A percentile compares a stretch with the other conserved stretches of the same genome.
Evolutionary conservation across 2,797 vertebrate species (phyloP).

Genomic region (Alca torda): DNA sequence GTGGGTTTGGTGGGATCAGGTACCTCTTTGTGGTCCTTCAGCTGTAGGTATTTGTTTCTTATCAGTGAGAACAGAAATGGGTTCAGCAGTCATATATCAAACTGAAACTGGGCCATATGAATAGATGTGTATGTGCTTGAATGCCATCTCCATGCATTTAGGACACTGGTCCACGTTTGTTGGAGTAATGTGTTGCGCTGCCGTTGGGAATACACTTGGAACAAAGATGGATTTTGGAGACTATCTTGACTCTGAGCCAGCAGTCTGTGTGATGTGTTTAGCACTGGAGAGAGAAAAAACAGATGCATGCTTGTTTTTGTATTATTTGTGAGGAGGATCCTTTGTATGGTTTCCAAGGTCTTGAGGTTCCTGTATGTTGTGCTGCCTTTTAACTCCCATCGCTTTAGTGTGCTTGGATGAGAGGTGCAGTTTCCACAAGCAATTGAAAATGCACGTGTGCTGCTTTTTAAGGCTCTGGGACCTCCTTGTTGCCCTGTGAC

Average conservation of each 20-base stretch:
- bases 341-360: constrained; percentile 12
- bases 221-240: not conserved
- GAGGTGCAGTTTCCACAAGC: not conserved
- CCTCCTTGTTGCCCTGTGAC: not conserved
- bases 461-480: fast-evolving
- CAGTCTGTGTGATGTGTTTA: not conserved
- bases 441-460: not conserved
- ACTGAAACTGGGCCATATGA: not conserved
- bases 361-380: not conserved
- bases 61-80: not conserved
- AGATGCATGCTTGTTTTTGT: constrained; percentile 16
- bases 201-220: not conserved
- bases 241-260: not conserved
- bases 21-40: not conserved
- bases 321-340: not conserved
- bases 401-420: not conserved
- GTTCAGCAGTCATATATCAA: not conserved
- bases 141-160: not conserved
- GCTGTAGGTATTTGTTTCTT: not conserved
- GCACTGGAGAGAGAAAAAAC: not conserved
- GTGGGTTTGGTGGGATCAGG: not conserved
- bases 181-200: not conserved
- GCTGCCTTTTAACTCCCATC: not conserved
- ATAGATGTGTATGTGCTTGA: not conserved
- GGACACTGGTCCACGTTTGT: not conserved